A percentile compares a stretch with the other conserved stretches of the same genome.
These are phyloP conservation scores for Decapterus maruadsi DNA, from an alignment of 2,797 vertebrate genomes.

Conservation along the genomic window DNA sequence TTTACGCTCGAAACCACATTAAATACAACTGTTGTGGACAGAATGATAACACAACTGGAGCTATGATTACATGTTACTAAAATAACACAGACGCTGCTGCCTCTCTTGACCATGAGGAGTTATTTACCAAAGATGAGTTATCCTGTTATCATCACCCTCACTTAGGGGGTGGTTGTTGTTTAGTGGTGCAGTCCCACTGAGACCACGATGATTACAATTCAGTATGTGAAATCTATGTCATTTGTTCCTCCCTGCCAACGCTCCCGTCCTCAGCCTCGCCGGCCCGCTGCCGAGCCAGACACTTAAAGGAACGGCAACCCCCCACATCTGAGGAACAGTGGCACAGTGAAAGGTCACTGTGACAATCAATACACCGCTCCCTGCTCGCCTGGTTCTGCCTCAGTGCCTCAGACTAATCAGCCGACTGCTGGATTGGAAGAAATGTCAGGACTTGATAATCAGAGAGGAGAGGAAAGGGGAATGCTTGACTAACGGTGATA, in stretches of 20 bases:
- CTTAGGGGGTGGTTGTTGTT: constrained; percentile 12
- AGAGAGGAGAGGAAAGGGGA: constrained; percentile 32
- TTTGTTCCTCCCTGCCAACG: constrained; percentile 27
- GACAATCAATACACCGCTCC: constrained; percentile 74
- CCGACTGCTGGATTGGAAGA: constrained; percentile 33
- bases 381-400: constrained; percentile 54
- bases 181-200: constrained; percentile 16
- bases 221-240: constrained; percentile 34
- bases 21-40: background rate
- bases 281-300: constrained; percentile 20
- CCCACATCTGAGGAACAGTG: constrained; percentile 45
- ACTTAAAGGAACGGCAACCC: constrained; percentile 51
- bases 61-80: background rate
- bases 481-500: constrained; percentile 30
- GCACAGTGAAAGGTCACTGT: constrained; percentile 73
- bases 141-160: constrained; percentile 11
- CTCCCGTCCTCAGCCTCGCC: constrained; percentile 31
- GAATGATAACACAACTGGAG: background rate
- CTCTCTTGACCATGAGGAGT: background rate
- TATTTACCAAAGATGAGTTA: constrained; percentile 1
- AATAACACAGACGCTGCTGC: background rate
- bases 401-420: constrained; percentile 65
- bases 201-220: constrained; percentile 38
- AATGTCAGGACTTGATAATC: constrained; percentile 44
- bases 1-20: too few relatives aligned